These are phyloP conservation scores for Myotis yumanensis DNA, from an alignment of 2,113 vertebrate species.

Conservation along the genomic window DNA sequence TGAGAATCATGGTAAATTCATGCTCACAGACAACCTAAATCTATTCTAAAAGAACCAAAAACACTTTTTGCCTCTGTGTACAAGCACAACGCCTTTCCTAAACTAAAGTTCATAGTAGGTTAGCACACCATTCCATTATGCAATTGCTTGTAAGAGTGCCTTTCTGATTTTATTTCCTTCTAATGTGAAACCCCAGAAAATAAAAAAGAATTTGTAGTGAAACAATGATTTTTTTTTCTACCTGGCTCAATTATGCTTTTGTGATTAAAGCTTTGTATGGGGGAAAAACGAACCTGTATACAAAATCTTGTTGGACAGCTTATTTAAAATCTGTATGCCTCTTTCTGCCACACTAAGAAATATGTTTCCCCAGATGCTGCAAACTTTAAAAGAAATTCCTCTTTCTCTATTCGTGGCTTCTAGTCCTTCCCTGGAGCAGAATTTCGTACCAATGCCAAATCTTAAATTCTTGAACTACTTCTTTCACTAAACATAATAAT, in stretches of 20 bases:
- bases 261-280: constrained; percentile 33
- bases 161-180: constrained; percentile 21
- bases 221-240: constrained; percentile 26
- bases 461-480: not conserved
- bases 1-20: constrained; percentile 24
- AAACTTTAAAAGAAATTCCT: constrained; percentile 53
- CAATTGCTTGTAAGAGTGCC: not conserved
- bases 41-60: not conserved
- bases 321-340: constrained; percentile 37
- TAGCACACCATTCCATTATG: not conserved
- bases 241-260: constrained; percentile 43
- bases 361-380: not conserved
- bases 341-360: constrained; percentile 10
- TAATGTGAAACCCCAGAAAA: constrained; percentile 6
- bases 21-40: not conserved
- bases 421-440: constrained; percentile 7
- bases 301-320: constrained; percentile 49
- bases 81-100: not conserved
- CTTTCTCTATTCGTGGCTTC: not conserved
- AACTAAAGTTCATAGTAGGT: not conserved
- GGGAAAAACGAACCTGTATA: not conserved
- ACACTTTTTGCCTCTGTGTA: not conserved
- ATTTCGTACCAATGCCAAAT: constrained; percentile 13
- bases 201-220: constrained; percentile 20
- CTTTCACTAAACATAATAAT: not conserved